phyloP scores from a whole-genome alignment of 1,140 invertebrate genomes.

The Platyscapa corneri region DNA sequence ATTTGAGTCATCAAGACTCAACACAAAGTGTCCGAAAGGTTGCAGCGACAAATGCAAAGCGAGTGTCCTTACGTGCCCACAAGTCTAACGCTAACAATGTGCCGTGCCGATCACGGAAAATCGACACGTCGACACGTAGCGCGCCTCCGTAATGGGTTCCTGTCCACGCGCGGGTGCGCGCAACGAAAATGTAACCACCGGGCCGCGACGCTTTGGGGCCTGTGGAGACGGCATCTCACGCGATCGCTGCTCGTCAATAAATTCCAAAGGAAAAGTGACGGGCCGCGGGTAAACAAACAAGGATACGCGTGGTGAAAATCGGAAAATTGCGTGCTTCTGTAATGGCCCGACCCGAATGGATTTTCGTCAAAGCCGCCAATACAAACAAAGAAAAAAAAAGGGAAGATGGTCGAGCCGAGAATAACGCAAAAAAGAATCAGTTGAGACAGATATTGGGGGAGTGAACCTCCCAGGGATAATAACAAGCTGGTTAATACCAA shows the following conservation, averaged over 20 bases:
- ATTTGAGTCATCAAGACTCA: no score
- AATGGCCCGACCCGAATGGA: not conserved
- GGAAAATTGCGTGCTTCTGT: constrained; percentile 26
- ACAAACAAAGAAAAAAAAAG: not conserved
- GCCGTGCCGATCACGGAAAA: no score
- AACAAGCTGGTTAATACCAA: constrained; percentile 15
- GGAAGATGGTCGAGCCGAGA: not conserved
- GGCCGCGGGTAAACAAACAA: not conserved
- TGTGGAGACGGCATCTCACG: not conserved
- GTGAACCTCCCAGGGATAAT: not conserved
- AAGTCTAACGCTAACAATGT: no score
- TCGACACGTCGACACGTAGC: no score
- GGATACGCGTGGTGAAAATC: not conserved
- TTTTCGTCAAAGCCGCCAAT: not conserved
- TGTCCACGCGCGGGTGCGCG: not conserved
- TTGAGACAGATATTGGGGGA: not conserved
- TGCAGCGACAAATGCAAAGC: no score
- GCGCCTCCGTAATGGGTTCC: not conserved
- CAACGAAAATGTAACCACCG: not conserved
- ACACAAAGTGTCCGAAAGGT: no score
- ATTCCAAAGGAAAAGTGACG: not conserved
- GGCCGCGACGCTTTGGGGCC: not conserved
- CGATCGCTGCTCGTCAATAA: not conserved
- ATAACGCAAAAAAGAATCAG: not conserved
- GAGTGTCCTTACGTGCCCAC: no score